Conservation (phyloP, 2,888 invertebrate species). For the Norana najaformis region DNA sequence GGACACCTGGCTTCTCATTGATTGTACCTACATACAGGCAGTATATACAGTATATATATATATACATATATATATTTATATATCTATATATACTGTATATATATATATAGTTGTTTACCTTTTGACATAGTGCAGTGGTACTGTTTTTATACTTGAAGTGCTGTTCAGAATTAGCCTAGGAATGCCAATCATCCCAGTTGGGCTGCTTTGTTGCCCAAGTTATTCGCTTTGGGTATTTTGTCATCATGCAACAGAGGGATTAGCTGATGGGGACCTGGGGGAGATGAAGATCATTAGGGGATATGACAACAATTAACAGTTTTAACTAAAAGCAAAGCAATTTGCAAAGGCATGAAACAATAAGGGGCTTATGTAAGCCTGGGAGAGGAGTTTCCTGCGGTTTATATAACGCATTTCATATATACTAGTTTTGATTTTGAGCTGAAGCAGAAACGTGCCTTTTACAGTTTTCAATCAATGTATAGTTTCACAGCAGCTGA, state of each 20-base stretch:
- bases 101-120: neutral
- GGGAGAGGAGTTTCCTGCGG: neutral
- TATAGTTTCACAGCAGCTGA: no score
- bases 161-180: neutral
- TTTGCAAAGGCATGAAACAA: neutral
- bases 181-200: neutral
- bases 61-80: neutral
- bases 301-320: neutral
- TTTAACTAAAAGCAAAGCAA: neutral
- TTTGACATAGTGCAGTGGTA: neutral
- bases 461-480: no score
- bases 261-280: neutral
- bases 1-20: neutral
- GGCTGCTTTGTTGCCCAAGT: neutral
- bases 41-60: neutral
- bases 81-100: neutral
- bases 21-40: neutral
- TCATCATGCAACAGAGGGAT: neutral
- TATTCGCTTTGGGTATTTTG: neutral
- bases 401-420: neutral
- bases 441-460: no score
- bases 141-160: neutral
- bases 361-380: neutral
- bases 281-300: neutral
- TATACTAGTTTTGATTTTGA: neutral